Conservation (phyloP, 2,888 invertebrate genomes). For the Schizaphis graminum region DNA sequence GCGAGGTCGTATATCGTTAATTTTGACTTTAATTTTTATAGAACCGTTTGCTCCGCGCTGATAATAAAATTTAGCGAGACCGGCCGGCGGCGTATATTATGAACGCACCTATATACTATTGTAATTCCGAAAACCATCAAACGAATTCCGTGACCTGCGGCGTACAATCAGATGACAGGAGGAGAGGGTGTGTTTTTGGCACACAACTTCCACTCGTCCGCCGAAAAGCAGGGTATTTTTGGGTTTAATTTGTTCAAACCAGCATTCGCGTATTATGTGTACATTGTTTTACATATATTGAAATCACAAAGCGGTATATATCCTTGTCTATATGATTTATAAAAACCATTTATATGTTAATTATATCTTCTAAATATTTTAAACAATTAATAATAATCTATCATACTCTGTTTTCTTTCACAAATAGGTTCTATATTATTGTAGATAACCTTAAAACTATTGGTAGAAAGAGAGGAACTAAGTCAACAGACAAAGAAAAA, state of each 20-base stretch:
- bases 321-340: neutral
- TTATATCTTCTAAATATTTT: neutral
- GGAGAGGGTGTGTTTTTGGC: neutral
- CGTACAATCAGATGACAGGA: neutral
- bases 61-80: neutral
- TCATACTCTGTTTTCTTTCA: neutral
- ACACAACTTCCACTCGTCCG: neutral
- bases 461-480: neutral
- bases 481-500: too few species aligned
- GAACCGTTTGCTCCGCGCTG: neutral
- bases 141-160: neutral
- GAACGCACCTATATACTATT: neutral
- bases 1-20: slow-evolving; percentile 1
- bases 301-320: neutral
- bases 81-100: neutral
- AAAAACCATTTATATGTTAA: neutral
- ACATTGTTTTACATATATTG: neutral
- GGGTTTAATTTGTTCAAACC: neutral
- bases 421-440: neutral
- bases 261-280: neutral
- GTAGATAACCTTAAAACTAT: neutral
- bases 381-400: neutral
- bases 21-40: neutral
- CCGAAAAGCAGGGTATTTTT: neutral
- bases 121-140: neutral